Evolutionary conservation across 35 echinoderm and acorn worm species (phyloP).

Genomic region (Nesometra sesokonis): DNA sequence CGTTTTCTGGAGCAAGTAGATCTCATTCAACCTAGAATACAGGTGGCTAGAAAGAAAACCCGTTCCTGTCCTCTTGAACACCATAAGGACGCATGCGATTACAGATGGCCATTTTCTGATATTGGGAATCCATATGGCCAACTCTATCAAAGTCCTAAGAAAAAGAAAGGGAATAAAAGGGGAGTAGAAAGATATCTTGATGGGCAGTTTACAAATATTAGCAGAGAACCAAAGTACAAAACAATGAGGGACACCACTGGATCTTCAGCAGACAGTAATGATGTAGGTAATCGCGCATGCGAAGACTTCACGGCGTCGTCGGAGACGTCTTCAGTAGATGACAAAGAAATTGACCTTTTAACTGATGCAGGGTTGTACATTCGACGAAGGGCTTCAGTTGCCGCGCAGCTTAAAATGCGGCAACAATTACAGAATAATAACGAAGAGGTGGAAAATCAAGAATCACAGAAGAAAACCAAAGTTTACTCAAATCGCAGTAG

Average conservation of each 20-base stretch:
- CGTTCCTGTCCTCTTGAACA: background rate
- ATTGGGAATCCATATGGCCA: background rate
- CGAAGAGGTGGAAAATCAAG: background rate
- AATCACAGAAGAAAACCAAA: background rate
- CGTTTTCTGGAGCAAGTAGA: background rate
- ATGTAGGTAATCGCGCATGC: too few species aligned
- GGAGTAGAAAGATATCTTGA: background rate
- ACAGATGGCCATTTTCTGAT: background rate
- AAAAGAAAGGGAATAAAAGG: background rate
- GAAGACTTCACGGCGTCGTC: background rate
- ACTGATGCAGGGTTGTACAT: background rate
- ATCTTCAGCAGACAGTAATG: too few species aligned
- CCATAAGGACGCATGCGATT: background rate
- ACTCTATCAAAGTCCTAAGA: background rate
- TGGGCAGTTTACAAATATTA: background rate
- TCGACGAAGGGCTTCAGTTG: background rate
- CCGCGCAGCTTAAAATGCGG: background rate
- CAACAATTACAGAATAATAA: background rate
- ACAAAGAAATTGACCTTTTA: background rate
- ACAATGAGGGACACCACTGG: background rate
- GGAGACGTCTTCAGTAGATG: background rate
- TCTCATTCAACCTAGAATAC: background rate
- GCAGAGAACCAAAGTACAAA: background rate
- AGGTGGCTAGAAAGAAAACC: background rate
- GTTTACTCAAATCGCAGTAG: background rate